A percentile compares a stretch with the other conserved stretches of the same genome.
These are phyloP conservation scores for Troides helena DNA, from an alignment of 2,888 invertebrate genomes.

Conservation along the genomic window DNA sequence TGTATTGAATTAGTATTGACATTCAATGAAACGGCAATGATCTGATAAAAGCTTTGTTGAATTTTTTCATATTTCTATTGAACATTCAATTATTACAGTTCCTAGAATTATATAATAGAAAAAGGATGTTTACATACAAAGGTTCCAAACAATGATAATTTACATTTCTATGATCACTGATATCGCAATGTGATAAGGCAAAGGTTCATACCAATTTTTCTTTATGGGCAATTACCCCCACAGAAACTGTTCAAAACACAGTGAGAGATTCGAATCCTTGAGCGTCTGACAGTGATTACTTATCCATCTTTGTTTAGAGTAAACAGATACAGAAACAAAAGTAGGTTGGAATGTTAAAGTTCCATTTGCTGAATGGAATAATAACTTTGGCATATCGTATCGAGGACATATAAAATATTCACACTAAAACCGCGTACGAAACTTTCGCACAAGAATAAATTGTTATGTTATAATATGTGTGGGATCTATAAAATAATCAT, in stretches of 20 bases:
- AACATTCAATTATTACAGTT: neutral
- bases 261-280: neutral
- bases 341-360: neutral
- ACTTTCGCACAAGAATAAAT: neutral
- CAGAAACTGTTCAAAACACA: neutral
- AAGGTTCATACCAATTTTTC: too few relatives aligned
- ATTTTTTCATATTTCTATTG: slow-evolving; percentile 17
- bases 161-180: too few relatives aligned
- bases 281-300: neutral
- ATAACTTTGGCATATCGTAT: neutral
- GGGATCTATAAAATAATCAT: neutral
- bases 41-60: slow-evolving; percentile 18
- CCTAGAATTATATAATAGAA: too few relatives aligned
- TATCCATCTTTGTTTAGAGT: neutral
- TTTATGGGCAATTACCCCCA: neutral
- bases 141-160: too few relatives aligned
- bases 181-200: too few relatives aligned
- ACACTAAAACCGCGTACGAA: neutral
- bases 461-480: neutral
- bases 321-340: neutral
- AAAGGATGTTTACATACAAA: too few relatives aligned
- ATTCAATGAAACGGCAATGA: slow-evolving; percentile 15
- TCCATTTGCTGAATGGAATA: neutral
- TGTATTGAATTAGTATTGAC: slow-evolving; percentile 26
- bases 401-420: slow-evolving; percentile 19